Evolutionary conservation across 2,113 vertebrate species (phyloP), one percentile per base, ranked within the genome.

Genomic region (Pseudolaguvia tuberculata): DNA sequence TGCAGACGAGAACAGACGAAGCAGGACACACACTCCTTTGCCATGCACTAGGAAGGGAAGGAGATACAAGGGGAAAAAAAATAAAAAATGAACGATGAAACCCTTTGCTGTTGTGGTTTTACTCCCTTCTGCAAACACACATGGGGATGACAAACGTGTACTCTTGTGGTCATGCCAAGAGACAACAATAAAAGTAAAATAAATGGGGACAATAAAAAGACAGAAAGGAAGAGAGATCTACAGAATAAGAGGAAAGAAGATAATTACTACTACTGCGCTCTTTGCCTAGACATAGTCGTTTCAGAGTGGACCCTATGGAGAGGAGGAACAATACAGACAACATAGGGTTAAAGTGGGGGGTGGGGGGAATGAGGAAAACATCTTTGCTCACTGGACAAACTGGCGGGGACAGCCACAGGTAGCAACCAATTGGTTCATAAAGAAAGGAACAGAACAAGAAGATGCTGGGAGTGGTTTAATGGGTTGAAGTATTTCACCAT

Each of bases 211-310:
- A 58, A 58, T 10, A 87, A 90, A n/a, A 90, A 87, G 88, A 90
- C 90, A 87, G 88, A 90, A 92, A 92, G 88, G 92, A 92, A 51
- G 35, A 39, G 59, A 23, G 75, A 3, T 25, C 57, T 67, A 53
- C 83, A 83, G 86, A 90, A 59, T n/a, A 87, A 86, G 87, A 87
- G 87, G 58, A 92, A 92, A 91, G 72, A 79, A 79, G 91, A 94
- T 93, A 98, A 93, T 89, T 96, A 99, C 96, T 95, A 93, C 90
- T 94, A 91, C 96, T 94, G 88, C 95, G 95, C 86, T 98, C 96
- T 96, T 99, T 99, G 86, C 97, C 96, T 82, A 98, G 94, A 93
- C 97, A 99, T 85, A 99, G 91, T 86, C 96, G 93, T 93, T 98
- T 98, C 92, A 99, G 88, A 83, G 97, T 97, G 84, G 96, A 92